phyloP scores from a whole-genome alignment of 2,888 invertebrate species.

The Polydesmus complanatus region DNA sequence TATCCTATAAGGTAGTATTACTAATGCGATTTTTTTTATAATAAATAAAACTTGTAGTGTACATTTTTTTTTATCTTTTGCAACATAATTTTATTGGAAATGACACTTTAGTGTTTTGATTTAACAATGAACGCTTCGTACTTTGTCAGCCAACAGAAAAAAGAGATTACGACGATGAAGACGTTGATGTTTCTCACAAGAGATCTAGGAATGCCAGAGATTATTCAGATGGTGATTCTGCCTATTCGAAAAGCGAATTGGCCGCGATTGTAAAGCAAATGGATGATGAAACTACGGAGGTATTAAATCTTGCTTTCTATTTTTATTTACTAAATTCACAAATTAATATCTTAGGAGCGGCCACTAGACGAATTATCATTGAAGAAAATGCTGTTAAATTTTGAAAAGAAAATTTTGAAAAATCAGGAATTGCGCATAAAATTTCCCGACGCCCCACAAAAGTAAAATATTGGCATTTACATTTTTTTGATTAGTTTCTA shows the following conservation, averaged over 20 bases:
- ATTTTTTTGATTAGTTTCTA: background rate
- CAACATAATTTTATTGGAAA: too few relatives aligned
- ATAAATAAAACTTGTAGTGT: background rate
- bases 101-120: too few relatives aligned
- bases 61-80: background rate
- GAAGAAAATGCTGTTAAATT: conserved; percentile 74
- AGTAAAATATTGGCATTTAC: conserved; percentile 37
- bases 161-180: background rate
- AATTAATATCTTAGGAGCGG: conserved; percentile 56
- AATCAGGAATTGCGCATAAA: conserved; percentile 98
- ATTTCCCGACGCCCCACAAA: conserved; percentile 90
- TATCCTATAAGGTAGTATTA: conserved; percentile 36
- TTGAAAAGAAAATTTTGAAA: conserved; percentile 83
- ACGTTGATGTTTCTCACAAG: background rate
- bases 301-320: background rate
- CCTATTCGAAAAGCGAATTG: background rate
- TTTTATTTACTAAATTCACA: background rate
- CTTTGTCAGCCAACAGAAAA: background rate
- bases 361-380: conserved; percentile 72
- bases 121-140: too few relatives aligned
- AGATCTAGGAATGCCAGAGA: background rate
- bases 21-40: background rate
- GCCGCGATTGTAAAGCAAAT: background rate
- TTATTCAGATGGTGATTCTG: background rate
- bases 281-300: background rate